Base-by-base conservation (phyloP, 2,113 vertebrate genomes). In the Dascyllus trimaculatus region DNA sequence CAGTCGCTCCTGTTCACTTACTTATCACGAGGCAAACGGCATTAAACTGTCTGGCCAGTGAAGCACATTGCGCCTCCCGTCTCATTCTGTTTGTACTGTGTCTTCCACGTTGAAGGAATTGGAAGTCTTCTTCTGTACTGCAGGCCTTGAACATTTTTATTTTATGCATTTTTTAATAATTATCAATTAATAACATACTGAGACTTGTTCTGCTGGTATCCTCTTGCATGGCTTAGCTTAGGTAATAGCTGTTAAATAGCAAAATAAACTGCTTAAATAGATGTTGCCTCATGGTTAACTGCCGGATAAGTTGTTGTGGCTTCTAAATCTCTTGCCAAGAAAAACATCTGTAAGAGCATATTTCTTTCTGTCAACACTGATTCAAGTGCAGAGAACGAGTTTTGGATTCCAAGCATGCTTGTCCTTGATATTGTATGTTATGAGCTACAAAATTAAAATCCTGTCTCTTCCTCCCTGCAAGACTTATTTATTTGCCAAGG, bases 1-100 rank as follows among this genome's bases (percentile, higher is more conserved):
- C 29, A 52, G 69, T 66, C 62, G 22, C 60, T 62, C 70, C 45
- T 48, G 24, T 74, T 67, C 58, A n/a, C 66, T 51, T 43, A 13
- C 38, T 73, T 85, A 76, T 80, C 57, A 0, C 35, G 72, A 64
- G 68, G 48, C 57, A 61, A 71, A 40, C 21, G 6, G 62, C 54
- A 76, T 77, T 68, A 70, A 74, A 78, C 45, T 52, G 52, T 66
- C 54, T 40, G 71, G 57, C 69, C 49, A 59, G 53, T 1, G 63
- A 74, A 70, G 61, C 72, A 0, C 63, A 51, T 73, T 61, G 51
- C 68, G 15, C 61, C 48, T 62, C 45, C 19, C 26, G n/a, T 56
- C 26, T 13, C 45, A 9, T 51, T 82, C 43, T 59, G 24, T 32
- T 56, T 70, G 2, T 43, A 14, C 13, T 43, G 6, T 14, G 2